Percentiles rank a stretch among this genome's conserved stretches.
Evolutionary conservation across 1,140 invertebrate species (phyloP).

Genomic region (Mactra quadrangularis): DNA sequence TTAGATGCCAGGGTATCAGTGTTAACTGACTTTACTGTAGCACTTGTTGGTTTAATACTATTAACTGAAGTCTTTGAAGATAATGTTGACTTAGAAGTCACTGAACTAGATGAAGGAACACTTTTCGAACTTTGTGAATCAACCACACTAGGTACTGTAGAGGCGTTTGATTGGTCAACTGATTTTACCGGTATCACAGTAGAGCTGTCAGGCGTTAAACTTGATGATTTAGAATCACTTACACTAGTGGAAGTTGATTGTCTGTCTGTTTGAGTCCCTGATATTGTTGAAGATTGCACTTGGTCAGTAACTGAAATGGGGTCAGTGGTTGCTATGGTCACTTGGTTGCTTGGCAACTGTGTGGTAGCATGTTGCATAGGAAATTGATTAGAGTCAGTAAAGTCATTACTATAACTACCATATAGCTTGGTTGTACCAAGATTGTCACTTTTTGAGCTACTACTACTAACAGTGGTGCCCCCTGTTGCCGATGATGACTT

Average conservation of each 20-base stretch:
- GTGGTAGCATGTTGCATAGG: conserved; percentile 56
- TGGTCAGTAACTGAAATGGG: background rate
- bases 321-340: conserved; percentile 45
- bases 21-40: background rate
- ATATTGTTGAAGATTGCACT: background rate
- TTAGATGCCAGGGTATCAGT: background rate
- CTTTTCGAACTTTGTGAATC: background rate
- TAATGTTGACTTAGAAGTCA: background rate
- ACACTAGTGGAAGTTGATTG: background rate
- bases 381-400: conserved; percentile 39
- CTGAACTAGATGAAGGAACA: background rate
- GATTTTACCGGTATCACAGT: conserved; percentile 13
- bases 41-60: background rate
- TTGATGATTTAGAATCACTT: background rate
- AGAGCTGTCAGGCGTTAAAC: background rate
- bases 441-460: too few species aligned
- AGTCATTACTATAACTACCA: background rate
- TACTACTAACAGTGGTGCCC: too few species aligned
- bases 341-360: conserved; percentile 14
- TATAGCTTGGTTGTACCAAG: background rate
- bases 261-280: conserved; percentile 17
- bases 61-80: background rate
- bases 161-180: background rate
- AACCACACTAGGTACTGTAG: background rate
- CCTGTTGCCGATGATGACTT: too few species aligned